A percentile compares a stretch with the other conserved stretches of the same genome.
These are phyloP conservation scores for Eristalinus aeneus DNA, from an alignment of 2,888 invertebrate genomes.

Conservation along the genomic window DNA sequence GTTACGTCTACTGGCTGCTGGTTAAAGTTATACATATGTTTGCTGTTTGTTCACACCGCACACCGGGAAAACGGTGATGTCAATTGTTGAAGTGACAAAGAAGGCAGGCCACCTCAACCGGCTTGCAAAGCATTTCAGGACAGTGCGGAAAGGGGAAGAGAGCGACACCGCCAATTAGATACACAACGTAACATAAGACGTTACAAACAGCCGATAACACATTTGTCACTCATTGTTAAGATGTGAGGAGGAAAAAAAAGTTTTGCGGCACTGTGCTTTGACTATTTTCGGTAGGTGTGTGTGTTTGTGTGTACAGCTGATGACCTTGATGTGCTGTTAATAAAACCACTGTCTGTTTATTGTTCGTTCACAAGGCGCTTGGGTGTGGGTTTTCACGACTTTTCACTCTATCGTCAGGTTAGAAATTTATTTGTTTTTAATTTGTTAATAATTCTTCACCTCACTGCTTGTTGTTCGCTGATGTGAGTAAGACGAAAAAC, in stretches of 20 bases:
- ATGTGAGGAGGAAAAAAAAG: not conserved
- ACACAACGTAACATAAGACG: constrained; percentile 31
- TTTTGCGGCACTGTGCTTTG: not conserved
- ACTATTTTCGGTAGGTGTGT: not conserved
- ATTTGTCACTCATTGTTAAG: not conserved
- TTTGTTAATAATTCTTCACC: constrained; percentile 9
- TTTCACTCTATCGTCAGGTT: constrained; percentile 10
- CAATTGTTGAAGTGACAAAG: constrained; percentile 25
- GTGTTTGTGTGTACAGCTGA: constrained; percentile 29
- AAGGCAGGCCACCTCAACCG: not conserved
- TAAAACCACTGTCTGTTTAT: constrained; percentile 9
- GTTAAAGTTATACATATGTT: not conserved
- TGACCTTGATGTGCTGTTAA: constrained; percentile 55
- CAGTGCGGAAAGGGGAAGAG: not conserved
- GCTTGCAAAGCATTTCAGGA: not conserved
- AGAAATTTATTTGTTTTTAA: constrained; percentile 15
- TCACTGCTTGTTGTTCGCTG: not conserved
- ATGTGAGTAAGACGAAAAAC: not conserved
- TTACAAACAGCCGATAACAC: constrained; percentile 26
- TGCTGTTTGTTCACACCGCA: constrained; percentile 1
- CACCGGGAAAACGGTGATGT: constrained; percentile 17
- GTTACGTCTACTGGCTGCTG: too few species aligned
- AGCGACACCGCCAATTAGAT: constrained; percentile 36
- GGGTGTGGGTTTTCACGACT: constrained; percentile 27
- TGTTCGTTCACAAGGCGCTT: constrained; percentile 1